A percentile compares a stretch with the other conserved stretches of the same genome.
These are phyloP conservation scores for Cricetomys ansorgei DNA, from an alignment of 2,113 vertebrate genomes.

Conservation along the genomic window DNA sequence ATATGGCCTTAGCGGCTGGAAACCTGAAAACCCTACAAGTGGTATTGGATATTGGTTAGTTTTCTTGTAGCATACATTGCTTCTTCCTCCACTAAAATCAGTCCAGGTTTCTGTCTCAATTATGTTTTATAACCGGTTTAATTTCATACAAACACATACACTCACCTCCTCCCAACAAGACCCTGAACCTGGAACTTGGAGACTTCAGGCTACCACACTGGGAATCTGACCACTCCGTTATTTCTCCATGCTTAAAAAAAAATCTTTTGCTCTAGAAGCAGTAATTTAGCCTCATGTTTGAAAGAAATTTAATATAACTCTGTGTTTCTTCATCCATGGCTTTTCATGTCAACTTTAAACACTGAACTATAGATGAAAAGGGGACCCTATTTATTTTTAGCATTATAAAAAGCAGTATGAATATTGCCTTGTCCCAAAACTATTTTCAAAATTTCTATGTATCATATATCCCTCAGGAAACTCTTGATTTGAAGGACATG, in stretches of 20 bases:
- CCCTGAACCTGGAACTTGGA: not conserved
- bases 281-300: not conserved
- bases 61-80: not conserved
- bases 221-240: not conserved
- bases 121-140: not conserved
- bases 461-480: not conserved
- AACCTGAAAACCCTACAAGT: not conserved
- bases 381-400: not conserved
- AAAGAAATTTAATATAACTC: not conserved
- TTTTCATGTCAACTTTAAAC: constrained; percentile 4
- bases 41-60: not conserved
- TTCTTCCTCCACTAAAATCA: not conserved
- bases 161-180: not conserved
- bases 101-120: not conserved
- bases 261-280: not conserved
- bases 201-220: not conserved
- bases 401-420: not conserved
- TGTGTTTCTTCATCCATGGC: not conserved
- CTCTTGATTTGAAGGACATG: not conserved
- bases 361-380: not conserved
- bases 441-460: not conserved
- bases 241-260: constrained; percentile 29
- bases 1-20: not conserved
- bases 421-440: not conserved
- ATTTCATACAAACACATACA: not conserved